Evolutionary conservation across 2,888 invertebrate genomes (phyloP).

Genomic region (Noctuana brunneofusca): DNA sequence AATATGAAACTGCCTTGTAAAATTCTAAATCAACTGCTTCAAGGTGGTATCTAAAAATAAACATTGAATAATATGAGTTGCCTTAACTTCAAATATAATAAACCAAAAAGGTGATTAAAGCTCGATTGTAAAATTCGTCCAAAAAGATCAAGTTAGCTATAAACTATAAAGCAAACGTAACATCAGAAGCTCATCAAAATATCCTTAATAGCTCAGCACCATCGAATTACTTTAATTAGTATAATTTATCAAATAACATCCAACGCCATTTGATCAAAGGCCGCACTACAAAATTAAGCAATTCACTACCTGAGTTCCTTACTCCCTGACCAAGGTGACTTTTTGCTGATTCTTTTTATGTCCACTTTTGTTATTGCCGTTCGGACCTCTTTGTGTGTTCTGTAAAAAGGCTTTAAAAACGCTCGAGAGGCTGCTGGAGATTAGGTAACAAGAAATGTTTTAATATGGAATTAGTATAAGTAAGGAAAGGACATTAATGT

Average conservation of each 20-base stretch:
- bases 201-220: slow-evolving; percentile 19
- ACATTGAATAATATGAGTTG: too few relatives aligned
- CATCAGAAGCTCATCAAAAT: slow-evolving; percentile 17
- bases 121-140: too few relatives aligned
- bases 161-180: slow-evolving; percentile 7
- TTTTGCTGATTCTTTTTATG: slow-evolving; percentile 71
- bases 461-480: slow-evolving; percentile 1
- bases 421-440: slow-evolving; percentile 17
- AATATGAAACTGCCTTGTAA: too few relatives aligned
- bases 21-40: too few relatives aligned
- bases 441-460: slow-evolving; percentile 10
- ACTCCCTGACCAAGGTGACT: slow-evolving; percentile 76
- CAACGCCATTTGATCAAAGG: slow-evolving; percentile 17
- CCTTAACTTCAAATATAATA: too few relatives aligned
- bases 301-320: slow-evolving; percentile 80
- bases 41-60: too few relatives aligned
- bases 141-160: slow-evolving; percentile 43
- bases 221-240: slow-evolving; percentile 27
- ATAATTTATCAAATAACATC: slow-evolving; percentile 29
- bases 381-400: slow-evolving; percentile 71
- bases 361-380: slow-evolving; percentile 63
- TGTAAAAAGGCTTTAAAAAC: slow-evolving; percentile 32
- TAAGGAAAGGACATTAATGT: not conserved
- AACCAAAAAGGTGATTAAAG: too few relatives aligned
- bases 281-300: slow-evolving; percentile 65